Base-by-base conservation (phyloP, 2,888 invertebrate genomes). In the Periphyllus acericola region DNA sequence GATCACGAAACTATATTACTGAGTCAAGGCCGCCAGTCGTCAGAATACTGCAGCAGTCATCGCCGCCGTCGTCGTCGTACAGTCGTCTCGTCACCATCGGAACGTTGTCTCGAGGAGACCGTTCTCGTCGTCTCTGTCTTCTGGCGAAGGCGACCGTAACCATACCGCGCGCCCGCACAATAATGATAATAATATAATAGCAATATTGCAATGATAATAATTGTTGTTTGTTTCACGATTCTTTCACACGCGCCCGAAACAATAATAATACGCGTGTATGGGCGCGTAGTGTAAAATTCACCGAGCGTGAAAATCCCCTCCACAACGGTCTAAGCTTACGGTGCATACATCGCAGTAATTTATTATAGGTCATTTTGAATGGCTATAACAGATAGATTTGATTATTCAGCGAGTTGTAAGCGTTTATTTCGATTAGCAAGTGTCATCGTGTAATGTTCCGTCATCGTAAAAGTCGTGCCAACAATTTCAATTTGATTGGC, bases 21-120 rank as follows among this genome's bases (percentile, higher is more conserved):
- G 11, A 87, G 87, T 87, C 87, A 87, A 87, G 87, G 87, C 72
- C 87, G 71, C 0, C 3, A 71, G 32, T 78, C 78, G 21, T n/a
- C 79, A 19, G 36, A 74, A 83, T 46, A 46, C 75, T 66, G 71
- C 74, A 6, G 32, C 46, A 78, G 34, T 66, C 75, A 68, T 84
- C 46, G 46, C 40, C 55, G 14, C 29, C 55, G 25, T 60, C 17
- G n/a, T 17, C 29, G 72, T 17, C 36, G n/a, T n/a, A n/a, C n/a
- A n/a, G n/a, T n/a, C n/a, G n/a, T n/a, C n/a, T n/a, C n/a, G n/a
- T n/a, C n/a, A n/a, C n/a, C n/a, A n/a, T n/a, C n/a, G n/a, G n/a
- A n/a, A n/a, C n/a, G n/a, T n/a, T n/a, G n/a, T n/a, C n/a, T n/a
- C n/a, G n/a, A n/a, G n/a, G n/a, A n/a, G 8, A 14, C 40, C 40